phyloP scores from a whole-genome alignment of 1,140 invertebrate species.

The Cylas formicarius region DNA sequence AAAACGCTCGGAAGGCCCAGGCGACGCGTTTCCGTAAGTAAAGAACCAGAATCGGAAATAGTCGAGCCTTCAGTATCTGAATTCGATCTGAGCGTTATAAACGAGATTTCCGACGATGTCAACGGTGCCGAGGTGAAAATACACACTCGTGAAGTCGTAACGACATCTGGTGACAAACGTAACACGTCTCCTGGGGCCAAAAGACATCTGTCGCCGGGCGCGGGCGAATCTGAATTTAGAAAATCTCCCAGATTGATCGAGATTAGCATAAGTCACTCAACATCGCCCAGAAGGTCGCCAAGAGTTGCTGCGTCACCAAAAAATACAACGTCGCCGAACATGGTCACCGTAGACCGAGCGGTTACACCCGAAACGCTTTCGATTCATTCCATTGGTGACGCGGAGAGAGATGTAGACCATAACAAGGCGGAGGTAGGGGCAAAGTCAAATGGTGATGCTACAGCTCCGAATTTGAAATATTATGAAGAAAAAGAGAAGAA shows the following conservation, averaged over 20 bases:
- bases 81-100: conserved; percentile 17
- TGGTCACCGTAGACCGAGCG: background rate
- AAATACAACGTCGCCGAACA: background rate
- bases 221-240: too few relatives aligned
- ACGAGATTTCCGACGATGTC: conserved; percentile 10
- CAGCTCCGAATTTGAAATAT: too few relatives aligned
- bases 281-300: conserved; percentile 15
- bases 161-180: background rate
- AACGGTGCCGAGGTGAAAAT: conserved; percentile 1
- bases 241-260: background rate
- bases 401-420: too few relatives aligned
- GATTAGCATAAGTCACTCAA: background rate
- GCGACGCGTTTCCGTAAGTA: conserved; percentile 1
- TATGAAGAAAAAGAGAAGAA: too few relatives aligned
- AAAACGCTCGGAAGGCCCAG: conserved; percentile 5
- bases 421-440: background rate
- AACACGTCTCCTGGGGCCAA: background rate
- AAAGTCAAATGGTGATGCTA: too few relatives aligned
- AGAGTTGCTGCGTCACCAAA: conserved; percentile 1
- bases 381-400: background rate
- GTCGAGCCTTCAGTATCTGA: conserved; percentile 17
- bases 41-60: conserved; percentile 6
- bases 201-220: background rate
- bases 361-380: background rate
- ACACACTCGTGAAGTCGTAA: background rate